Percentiles rank a stretch among this genome's conserved stretches.
These are phyloP conservation scores for Sialia sialis DNA, from an alignment of 2,113 vertebrate genomes.

Conservation along the genomic window DNA sequence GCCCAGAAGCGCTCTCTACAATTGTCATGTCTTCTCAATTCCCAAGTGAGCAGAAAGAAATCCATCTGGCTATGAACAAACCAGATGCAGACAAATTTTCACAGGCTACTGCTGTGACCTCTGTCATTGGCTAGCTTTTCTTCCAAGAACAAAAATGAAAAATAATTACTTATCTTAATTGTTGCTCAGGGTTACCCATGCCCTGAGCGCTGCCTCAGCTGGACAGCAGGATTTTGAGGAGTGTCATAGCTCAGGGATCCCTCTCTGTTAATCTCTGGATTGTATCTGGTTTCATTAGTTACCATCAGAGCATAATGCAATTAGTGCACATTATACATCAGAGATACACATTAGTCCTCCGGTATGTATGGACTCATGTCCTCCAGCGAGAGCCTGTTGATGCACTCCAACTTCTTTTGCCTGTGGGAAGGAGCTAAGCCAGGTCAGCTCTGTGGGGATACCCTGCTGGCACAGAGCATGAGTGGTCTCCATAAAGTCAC, in stretches of 20 bases:
- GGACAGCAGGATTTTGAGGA: neutral
- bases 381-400: neutral
- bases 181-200: neutral
- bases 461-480: neutral
- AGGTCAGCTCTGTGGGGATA: neutral
- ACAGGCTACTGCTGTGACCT: neutral
- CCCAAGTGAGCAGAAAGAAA: neutral
- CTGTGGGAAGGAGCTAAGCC: neutral
- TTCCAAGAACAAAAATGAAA: neutral
- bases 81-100: neutral
- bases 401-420: neutral
- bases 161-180: neutral
- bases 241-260: neutral
- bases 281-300: neutral
- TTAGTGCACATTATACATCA: neutral
- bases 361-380: neutral
- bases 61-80: neutral
- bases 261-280: neutral
- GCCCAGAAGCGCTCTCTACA: fast-evolving
- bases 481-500: neutral
- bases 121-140: neutral
- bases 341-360: neutral
- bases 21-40: neutral
- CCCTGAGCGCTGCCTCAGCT: neutral
- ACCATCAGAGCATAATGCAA: neutral